Evolutionary conservation across 2,797 vertebrate genomes (phyloP).

Genomic region (Alca torda): DNA sequence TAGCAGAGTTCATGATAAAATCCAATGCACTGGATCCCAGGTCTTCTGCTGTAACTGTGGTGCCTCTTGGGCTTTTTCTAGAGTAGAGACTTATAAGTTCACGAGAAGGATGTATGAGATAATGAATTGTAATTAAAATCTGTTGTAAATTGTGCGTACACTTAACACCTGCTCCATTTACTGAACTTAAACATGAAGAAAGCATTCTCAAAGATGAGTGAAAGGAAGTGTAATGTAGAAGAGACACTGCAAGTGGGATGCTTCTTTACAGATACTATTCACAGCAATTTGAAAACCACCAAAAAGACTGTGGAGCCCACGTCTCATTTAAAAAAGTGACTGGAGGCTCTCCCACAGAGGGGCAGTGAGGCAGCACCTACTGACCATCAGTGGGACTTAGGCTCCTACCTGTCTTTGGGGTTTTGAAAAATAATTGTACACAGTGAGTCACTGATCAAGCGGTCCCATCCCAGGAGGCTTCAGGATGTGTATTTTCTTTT

Average conservation of each 20-base stretch:
- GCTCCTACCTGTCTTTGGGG: background rate
- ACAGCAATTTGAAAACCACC: conserved; percentile 1
- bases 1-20: background rate
- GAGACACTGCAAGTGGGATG: background rate
- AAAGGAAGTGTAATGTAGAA: background rate
- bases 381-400: background rate
- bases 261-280: background rate
- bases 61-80: background rate
- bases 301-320: background rate
- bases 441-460: background rate
- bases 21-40: background rate
- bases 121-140: background rate
- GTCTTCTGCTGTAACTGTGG: background rate
- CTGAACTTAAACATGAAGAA: background rate
- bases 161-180: background rate
- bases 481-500: background rate
- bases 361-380: background rate
- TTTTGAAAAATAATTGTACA: background rate
- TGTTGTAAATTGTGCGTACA: background rate
- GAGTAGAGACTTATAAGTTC: background rate
- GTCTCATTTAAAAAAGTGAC: background rate
- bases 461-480: background rate
- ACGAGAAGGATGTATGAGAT: background rate
- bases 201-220: background rate
- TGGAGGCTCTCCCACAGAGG: background rate